Evolutionary conservation across 2,113 vertebrate species (phyloP), one percentile per base, ranked within the genome.

Genomic region (Limanda limanda): DNA sequence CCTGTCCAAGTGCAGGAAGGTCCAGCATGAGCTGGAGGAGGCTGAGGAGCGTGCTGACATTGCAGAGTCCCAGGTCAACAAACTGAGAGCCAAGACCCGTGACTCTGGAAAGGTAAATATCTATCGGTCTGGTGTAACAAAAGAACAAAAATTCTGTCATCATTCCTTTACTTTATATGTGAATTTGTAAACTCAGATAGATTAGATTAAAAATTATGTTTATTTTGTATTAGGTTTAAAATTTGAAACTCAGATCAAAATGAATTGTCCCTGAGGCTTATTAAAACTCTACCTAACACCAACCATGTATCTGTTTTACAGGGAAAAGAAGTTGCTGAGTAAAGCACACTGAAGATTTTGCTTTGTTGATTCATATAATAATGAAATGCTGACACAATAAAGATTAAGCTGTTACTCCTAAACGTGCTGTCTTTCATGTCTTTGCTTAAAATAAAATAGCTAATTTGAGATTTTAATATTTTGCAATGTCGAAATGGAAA

Each of bases 1-100:
- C 52, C 51, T 93, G 76, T 92, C 92, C 74, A 92, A 92, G 84
- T 94, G 93, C 89, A 94, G 95, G 70, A 94, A 94, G 76, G 68
- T 93, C 57, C 95, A 96, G 86, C 94, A 96, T 54, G 94, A 96
- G 74, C 86, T 96, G 69, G 95, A 96, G 69, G 95, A 96, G 85
- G 94, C 96, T 5, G 93, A 96, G 86, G 95, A 96, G 85, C 90
- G 95, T 40, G 95, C 94, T 0, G 95, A 96, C 40, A 95, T 95
- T 0, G 92, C 94, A 0, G 95, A 96, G 85, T 95, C 95, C 35
- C 95, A 96, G 74, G 94, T 95, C 86, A 96, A 95, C 91, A 96
- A 95, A 67, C 66, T 96, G 52, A 92, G 94, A 69, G 92, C 92
- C 55, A 96, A 96, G 90, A 96, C 86, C 71, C 93, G 92, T 1